These are phyloP conservation scores for Teleopsis dalmanni DNA, from an alignment of 1,140 invertebrate genomes.

Conservation along the genomic window DNA sequence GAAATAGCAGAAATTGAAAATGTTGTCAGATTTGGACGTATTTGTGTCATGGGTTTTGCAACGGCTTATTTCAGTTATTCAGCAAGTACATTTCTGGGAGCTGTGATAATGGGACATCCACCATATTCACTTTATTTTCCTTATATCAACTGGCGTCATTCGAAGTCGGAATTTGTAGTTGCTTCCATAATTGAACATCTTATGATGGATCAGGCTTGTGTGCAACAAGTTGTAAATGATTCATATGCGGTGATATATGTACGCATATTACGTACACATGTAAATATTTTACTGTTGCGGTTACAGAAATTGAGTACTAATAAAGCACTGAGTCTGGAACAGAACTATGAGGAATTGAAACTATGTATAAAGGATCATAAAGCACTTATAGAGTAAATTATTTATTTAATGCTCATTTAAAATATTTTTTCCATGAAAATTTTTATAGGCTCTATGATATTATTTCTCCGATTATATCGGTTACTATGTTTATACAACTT, in stretches of 20 bases:
- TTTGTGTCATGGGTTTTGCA: constrained; percentile 17
- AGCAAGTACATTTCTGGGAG: constrained; percentile 16
- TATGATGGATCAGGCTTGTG: constrained; percentile 20
- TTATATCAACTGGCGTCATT: constrained; percentile 18
- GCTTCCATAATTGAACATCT: constrained; percentile 21
- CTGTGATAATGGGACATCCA: constrained; percentile 16
- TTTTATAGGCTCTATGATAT: constrained; percentile 8
- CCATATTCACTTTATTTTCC: constrained; percentile 24
- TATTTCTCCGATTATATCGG: constrained; percentile 21
- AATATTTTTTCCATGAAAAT: neutral
- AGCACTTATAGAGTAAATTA: constrained; percentile 16
- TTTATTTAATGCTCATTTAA: no score
- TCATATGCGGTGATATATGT: constrained; percentile 22
- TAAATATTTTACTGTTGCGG: constrained; percentile 17
- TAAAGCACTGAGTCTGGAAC: neutral
- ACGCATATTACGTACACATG: constrained; percentile 17
- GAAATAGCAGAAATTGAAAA: constrained; percentile 13
- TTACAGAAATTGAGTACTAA: constrained; percentile 9
- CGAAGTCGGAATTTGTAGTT: constrained; percentile 14
- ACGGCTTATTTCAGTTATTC: constrained; percentile 19
- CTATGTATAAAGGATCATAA: constrained; percentile 23
- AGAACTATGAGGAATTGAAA: constrained; percentile 18
- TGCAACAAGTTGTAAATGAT: constrained; percentile 24
- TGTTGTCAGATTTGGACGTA: constrained; percentile 13
- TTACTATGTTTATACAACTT: constrained; percentile 26